phyloP scores from a whole-genome alignment of 2,797 vertebrate genomes.

The Threskiornis aethiopicus region DNA sequence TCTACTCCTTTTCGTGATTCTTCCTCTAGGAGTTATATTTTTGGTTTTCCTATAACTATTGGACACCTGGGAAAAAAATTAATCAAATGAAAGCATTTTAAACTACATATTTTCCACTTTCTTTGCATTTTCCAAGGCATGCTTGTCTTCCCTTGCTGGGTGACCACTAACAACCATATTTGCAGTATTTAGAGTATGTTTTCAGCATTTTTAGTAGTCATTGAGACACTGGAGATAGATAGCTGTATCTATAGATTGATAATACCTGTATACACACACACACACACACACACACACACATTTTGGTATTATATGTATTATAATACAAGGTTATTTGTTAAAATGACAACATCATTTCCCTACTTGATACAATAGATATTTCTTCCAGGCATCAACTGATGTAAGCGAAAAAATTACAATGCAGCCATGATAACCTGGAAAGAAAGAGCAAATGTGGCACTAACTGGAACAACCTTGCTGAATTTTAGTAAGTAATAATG shows the following conservation, averaged over 20 bases:
- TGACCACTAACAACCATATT: not conserved
- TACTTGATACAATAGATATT: not conserved
- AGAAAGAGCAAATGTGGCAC: not conserved
- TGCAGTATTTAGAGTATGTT: not conserved
- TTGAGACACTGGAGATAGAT: not conserved
- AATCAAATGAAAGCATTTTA: not conserved
- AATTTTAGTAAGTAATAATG: not conserved
- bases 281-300: accelerated
- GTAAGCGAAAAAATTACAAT: not conserved
- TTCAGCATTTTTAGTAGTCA: not conserved
- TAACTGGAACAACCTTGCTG: not conserved
- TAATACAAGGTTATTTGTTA: not conserved
- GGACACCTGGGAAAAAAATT: not conserved
- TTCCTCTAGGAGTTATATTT: not conserved
- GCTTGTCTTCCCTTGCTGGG: not conserved
- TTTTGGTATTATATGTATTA: not conserved
- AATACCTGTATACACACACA: not conserved
- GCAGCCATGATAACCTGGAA: not conserved
- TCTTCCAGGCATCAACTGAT: not conserved
- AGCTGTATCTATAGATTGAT: not conserved
- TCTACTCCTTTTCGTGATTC: not conserved
- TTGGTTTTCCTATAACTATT: not conserved
- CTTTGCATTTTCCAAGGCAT: not conserved
- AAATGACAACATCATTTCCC: not conserved
- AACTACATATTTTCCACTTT: not conserved